Evolutionary conservation across 2,797 vertebrate species (phyloP), one percentile per base, ranked within the genome.

Genomic region (Amazona ochrocephala): DNA sequence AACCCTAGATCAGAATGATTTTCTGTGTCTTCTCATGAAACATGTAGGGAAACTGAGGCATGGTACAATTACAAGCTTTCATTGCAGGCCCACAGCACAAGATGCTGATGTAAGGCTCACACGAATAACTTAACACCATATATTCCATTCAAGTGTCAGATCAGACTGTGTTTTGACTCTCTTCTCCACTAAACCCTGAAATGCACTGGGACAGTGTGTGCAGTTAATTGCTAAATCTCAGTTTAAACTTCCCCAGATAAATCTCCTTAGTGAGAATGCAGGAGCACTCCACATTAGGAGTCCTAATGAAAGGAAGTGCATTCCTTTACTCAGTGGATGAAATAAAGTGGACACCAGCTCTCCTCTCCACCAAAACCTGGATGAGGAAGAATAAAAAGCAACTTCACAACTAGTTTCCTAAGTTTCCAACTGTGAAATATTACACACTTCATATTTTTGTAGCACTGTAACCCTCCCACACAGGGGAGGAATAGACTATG

Each of bases 361-460:
- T 32, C 24, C 23, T 84, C 21, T 76, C 47, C 37, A 30, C n/a
- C 71, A 48, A 79, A 92, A 77, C 67, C 13, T 45, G 82, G 47
- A 93, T 34, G 19, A 76, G n/a, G 45, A 90, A 41, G 60, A 66
- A 34, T 39, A 65, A 76, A 65, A 61, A 78, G 13, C 44, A 67
- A 71, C 41, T 19, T 83, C 48, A 56, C 50, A 56, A 81, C 51
- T 84, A 73, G 54, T 90, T 84, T 89, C 70, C 42, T 68, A 42
- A 75, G 32, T 67, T 90, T 76, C n/a, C 1, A 29, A 51, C 60
- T 51, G 42, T 89, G 86, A 87, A 90, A 83, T 72, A 85, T 58
- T 72, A 20, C 72, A 87, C 20, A 50, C 17, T 72, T 70, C 77
- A 76, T 94, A 74, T 84, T 95, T 83, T 94, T 77, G 50, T 91